A percentile compares a stretch with the other conserved stretches of the same genome.
These are phyloP conservation scores for Athalia cordata DNA, from an alignment of 2,888 invertebrate genomes.

Conservation along the genomic window DNA sequence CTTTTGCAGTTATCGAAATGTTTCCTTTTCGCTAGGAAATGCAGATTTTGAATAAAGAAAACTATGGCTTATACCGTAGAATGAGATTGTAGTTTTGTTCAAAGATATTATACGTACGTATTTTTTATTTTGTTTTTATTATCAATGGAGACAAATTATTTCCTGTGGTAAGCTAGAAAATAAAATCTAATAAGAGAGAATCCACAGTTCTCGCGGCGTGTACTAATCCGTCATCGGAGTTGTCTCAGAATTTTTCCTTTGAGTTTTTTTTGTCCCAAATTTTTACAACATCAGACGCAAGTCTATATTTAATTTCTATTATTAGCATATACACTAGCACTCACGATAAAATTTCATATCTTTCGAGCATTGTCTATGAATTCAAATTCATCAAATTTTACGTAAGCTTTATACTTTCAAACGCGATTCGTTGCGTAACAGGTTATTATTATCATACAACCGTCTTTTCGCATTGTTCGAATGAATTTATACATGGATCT, in stretches of 20 bases:
- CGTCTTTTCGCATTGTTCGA: too few species aligned
- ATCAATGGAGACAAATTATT: constrained; percentile 32
- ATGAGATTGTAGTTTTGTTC: too few species aligned
- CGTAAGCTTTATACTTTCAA: too few species aligned
- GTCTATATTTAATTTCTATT: constrained; percentile 34
- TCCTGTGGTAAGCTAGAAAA: constrained; percentile 23
- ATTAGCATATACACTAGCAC: constrained; percentile 5
- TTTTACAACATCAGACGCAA: constrained; percentile 9
- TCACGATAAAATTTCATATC: constrained; percentile 30
- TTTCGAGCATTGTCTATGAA: neutral
- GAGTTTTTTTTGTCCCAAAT: constrained; percentile 17
- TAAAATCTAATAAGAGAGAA: constrained; percentile 20
- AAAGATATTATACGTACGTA: neutral
- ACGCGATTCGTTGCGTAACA: too few species aligned
- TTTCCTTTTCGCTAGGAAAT: too few species aligned
- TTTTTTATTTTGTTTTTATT: neutral
- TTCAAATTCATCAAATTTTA: neutral
- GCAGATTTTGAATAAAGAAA: too few species aligned
- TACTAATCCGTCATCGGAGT: constrained; percentile 44
- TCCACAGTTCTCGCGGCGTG: constrained; percentile 16
- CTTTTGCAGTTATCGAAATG: too few species aligned
- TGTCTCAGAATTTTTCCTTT: constrained; percentile 27
- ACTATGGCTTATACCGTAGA: too few species aligned
- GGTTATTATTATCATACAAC: too few species aligned
- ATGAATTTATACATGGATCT: too few species aligned